phyloP scores from a whole-genome alignment of 2,113 vertebrate species.

The Craseonycteris thonglongyai region DNA sequence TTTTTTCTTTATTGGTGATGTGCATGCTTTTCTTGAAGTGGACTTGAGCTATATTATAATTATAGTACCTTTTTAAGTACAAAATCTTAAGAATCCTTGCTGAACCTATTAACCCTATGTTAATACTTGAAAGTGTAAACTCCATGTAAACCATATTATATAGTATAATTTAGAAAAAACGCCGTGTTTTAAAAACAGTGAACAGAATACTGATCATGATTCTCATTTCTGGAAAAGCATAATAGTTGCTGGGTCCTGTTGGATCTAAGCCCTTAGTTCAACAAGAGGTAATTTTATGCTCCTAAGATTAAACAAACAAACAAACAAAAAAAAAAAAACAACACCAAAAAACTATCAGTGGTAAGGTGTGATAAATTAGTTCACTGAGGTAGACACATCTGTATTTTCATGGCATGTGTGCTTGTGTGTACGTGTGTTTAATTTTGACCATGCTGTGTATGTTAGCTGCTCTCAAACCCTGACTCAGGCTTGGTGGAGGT shows the following conservation, averaged over 20 bases:
- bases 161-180: neutral
- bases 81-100: constrained; percentile 41
- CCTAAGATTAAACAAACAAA: constrained; percentile 77
- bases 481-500: constrained; percentile 88
- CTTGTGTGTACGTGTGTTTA: constrained; percentile 70
- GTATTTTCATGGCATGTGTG: constrained; percentile 37
- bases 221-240: constrained; percentile 38
- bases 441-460: constrained; percentile 80
- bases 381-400: constrained; percentile 74
- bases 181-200: constrained; percentile 7
- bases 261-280: constrained; percentile 67
- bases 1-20: constrained; percentile 70
- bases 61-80: constrained; percentile 22
- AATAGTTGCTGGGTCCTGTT: constrained; percentile 71
- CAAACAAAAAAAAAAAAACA: constrained; percentile 76
- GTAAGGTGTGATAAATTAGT: constrained; percentile 86
- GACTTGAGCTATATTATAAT: constrained; percentile 57
- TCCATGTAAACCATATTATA: neutral
- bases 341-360: constrained; percentile 79
- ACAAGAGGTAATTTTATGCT: constrained; percentile 82
- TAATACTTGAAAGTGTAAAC: neutral
- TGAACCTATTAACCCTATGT: neutral
- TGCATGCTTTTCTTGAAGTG: constrained; percentile 68
- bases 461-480: constrained; percentile 81
- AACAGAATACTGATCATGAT: constrained; percentile 9